Percentiles rank a stretch among this genome's conserved stretches.
Evolutionary conservation across 1,140 invertebrate genomes (phyloP).

Genomic region (Brachionus asplanchnoidis): DNA sequence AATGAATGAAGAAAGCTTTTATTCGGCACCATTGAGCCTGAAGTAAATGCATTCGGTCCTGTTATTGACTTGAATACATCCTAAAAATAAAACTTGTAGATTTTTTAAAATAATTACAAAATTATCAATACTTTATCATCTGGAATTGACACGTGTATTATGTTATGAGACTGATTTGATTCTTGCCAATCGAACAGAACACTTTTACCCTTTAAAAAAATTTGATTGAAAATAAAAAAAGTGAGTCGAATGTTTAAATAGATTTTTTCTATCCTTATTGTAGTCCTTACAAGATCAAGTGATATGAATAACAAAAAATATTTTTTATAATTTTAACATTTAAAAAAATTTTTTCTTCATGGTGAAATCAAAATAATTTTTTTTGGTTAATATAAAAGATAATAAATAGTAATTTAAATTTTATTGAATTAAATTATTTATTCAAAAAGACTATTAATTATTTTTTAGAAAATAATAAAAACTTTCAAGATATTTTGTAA

Average conservation of each 20-base stretch:
- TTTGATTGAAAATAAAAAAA: not conserved
- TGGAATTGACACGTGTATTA: slow-evolving; percentile 54
- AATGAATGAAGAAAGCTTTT: slow-evolving; percentile 56
- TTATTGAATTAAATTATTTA: no score
- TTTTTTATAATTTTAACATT: no score
- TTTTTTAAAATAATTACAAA: slow-evolving; percentile 17
- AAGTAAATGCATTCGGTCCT: slow-evolving; percentile 54
- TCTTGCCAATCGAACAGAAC: slow-evolving; percentile 55
- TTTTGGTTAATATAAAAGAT: no score
- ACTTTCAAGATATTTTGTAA: no score
- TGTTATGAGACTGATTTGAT: slow-evolving; percentile 50
- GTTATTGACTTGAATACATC: slow-evolving; percentile 50
- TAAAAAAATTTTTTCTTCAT: no score
- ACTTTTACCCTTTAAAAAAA: slow-evolving; percentile 49
- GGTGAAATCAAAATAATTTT: no score
- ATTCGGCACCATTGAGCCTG: slow-evolving; percentile 51
- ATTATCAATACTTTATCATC: slow-evolving; percentile 47
- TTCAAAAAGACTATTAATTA: no score
- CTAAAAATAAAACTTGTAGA: slow-evolving; percentile 44
- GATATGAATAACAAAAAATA: no score
- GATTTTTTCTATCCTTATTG: not conserved
- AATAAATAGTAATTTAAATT: no score
- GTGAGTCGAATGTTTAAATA: not conserved
- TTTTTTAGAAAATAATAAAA: no score
- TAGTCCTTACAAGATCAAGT: no score